Base-by-base conservation (phyloP, 2,888 invertebrate species). In the Microplitis manilae region DNA sequence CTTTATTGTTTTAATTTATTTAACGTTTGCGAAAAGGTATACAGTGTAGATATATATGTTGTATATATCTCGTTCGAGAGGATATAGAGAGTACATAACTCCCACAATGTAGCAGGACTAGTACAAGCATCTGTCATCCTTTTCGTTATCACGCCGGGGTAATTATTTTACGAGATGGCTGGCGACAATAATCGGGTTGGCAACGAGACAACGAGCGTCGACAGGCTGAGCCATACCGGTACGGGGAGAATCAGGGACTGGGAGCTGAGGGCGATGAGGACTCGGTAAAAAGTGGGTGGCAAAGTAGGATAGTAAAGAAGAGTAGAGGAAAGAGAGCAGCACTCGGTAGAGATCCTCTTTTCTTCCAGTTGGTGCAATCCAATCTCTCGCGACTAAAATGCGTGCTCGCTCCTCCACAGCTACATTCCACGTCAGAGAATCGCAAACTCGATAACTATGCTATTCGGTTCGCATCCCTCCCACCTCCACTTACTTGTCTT, bases 371-470 rank as follows among this genome's bases (percentile, higher is more conserved):
- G 30, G 6, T 69, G 74, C 70, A 77, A 75, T 77, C 70, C 70
- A 74, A 75, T 75, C 69, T 74, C 74, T 70, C 65, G 76, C 64
- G 60, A 62, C 71, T 40, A 60, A 74, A 77, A 69, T 64, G 61
- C 60, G 50, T 30, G 50, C 61, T 62, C 50, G 13, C 50, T 50
- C 50, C 50, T 50, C 38, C 30, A 41, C 20, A 20, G 71, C 71
- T 71, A 70, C 9, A 76, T 68, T 71, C 30, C 64, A 30, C 67
- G 41, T 30, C 20, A 20, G 68, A 70, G 73, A 70, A 73, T 79
- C 60, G 70, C 76, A 76, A 79, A 79, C 79, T 79, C 59, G 77
- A 77, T 79, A 74, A 77, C 74, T 74, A 70, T 65, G 62, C 73
- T 73, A 75, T 75, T 75, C 69, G 70, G 50, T 7, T 39, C 60